These are phyloP conservation scores for Alouatta palliata DNA, from an alignment of 2,113 vertebrate genomes.

Conservation along the genomic window DNA sequence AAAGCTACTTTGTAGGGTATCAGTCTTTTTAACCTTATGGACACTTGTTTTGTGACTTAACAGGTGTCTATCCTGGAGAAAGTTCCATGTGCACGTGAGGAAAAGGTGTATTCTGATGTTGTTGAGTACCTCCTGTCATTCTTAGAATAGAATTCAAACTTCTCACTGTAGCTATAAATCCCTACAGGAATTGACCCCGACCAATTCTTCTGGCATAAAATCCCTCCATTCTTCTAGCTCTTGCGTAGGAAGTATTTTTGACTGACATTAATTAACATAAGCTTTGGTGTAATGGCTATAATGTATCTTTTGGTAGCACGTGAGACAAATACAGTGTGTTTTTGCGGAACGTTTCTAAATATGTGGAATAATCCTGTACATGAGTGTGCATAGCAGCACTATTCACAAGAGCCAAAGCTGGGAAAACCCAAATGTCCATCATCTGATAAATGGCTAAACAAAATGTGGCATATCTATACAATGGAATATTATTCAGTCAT, in stretches of 20 bases:
- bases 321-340: not conserved
- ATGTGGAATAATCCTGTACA: not conserved
- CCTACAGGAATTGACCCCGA: not conserved
- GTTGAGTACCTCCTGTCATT: not conserved
- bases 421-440: not conserved
- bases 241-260: conserved; percentile 15
- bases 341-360: not conserved
- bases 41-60: not conserved
- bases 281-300: not conserved
- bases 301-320: not conserved
- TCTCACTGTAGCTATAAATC: not conserved
- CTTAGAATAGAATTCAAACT: not conserved
- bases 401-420: not conserved
- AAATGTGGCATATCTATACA: not conserved
- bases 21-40: not conserved
- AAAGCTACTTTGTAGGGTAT: not conserved
- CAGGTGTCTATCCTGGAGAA: not conserved
- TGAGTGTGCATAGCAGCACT: not conserved
- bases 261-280: not conserved
- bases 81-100: not conserved
- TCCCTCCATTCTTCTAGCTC: not conserved
- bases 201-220: not conserved
- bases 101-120: not conserved
- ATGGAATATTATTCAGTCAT: not conserved
- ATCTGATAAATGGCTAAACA: not conserved